A percentile compares a stretch with the other conserved stretches of the same genome.
phyloP scores from a whole-genome alignment of 2,113 vertebrate genomes.

The Tychaedon coryphoeus region DNA sequence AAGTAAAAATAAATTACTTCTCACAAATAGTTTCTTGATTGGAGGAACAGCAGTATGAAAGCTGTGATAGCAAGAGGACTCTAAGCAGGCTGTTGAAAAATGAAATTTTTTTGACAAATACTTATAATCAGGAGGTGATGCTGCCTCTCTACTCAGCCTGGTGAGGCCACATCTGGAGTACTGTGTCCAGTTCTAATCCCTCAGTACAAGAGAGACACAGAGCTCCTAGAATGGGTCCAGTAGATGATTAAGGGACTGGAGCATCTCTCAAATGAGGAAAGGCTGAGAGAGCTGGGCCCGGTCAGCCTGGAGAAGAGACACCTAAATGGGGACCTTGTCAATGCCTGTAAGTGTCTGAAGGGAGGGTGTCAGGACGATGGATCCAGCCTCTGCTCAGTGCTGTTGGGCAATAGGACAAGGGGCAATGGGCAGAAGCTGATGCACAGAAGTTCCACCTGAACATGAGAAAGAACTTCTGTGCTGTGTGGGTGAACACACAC shows the following conservation, averaged over 20 bases:
- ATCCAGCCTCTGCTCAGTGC: not conserved
- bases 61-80: not conserved
- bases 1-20: not conserved
- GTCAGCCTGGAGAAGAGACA: not conserved
- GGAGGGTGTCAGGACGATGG: not conserved
- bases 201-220: accelerated
- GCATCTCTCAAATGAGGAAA: not conserved
- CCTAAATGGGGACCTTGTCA: too few relatives aligned
- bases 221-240: not conserved
- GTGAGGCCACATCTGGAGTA: not conserved
- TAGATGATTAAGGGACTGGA: not conserved
- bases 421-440: not conserved
- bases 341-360: not conserved
- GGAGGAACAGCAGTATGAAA: not conserved
- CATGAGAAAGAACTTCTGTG: too few relatives aligned
- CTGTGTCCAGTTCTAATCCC: not conserved
- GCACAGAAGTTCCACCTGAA: not conserved
- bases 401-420: not conserved
- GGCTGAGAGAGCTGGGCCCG: not conserved
- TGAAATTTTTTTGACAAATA: not conserved
- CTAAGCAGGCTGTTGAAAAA: not conserved
- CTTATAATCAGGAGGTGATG: not conserved
- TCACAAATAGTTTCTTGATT: not conserved
- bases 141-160: not conserved
- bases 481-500: too few relatives aligned